phyloP scores from a whole-genome alignment of 2,797 vertebrate genomes.

The Rallus crepitans region DNA sequence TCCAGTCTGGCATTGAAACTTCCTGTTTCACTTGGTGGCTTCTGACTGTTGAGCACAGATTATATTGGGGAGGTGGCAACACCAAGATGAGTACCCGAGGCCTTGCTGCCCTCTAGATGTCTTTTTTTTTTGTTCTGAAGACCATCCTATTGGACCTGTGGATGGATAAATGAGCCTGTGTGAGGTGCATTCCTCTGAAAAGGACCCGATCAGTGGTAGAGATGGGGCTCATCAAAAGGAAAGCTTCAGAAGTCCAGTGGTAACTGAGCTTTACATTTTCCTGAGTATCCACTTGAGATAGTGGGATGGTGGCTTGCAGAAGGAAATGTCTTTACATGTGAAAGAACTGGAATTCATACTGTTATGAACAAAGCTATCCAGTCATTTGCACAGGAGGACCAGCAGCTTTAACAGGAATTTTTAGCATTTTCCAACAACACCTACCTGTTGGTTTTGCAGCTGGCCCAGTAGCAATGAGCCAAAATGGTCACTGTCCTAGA shows the following conservation, averaged over 20 bases:
- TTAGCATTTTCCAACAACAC: neutral
- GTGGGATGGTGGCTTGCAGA: neutral
- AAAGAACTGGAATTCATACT: neutral
- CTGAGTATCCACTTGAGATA: neutral
- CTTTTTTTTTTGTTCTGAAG: neutral
- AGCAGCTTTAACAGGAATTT: slow-evolving; percentile 1
- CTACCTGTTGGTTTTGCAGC: neutral
- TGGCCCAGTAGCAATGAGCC: neutral
- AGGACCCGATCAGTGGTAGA: neutral
- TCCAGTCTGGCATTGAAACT: neutral
- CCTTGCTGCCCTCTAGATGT: neutral
- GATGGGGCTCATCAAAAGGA: neutral
- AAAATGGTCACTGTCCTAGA: neutral
- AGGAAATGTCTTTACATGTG: neutral
- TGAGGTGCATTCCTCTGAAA: neutral
- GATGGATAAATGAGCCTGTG: neutral
- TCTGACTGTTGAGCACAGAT: neutral
- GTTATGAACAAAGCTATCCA: neutral
- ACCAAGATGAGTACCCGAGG: neutral
- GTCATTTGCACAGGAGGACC: neutral
- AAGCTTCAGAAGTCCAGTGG: neutral
- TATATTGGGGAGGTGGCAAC: neutral
- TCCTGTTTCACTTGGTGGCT: neutral
- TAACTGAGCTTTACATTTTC: neutral
- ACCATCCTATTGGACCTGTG: neutral